These are phyloP conservation scores for Nymphalis c-album DNA, from an alignment of 2,888 invertebrate species.

Conservation along the genomic window DNA sequence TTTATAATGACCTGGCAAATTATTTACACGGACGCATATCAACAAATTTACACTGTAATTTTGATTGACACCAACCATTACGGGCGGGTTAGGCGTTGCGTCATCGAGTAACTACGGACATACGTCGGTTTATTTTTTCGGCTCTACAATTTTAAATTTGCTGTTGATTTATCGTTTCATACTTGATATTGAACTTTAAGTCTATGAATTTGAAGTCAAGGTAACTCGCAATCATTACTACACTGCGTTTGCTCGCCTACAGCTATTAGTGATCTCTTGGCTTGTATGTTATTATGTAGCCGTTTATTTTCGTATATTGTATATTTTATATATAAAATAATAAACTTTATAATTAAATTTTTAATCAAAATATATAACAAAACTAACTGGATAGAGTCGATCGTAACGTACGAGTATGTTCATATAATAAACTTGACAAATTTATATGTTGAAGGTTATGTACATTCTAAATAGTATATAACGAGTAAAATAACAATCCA, in stretches of 20 bases:
- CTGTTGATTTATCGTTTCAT: conserved; percentile 35
- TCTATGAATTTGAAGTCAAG: conserved; percentile 23
- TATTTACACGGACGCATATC: conserved; percentile 52
- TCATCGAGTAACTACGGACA: conserved; percentile 71
- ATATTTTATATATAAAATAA: conserved; percentile 9
- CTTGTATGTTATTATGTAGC: conserved; percentile 33
- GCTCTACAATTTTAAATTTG: conserved; percentile 39
- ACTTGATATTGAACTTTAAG: conserved; percentile 40
- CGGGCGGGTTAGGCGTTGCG: conserved; percentile 75
- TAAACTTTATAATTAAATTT: conserved; percentile 3
- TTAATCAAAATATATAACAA: not conserved
- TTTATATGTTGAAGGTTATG: conserved; percentile 19
- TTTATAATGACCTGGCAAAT: conserved; percentile 49
- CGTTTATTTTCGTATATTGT: conserved; percentile 32
- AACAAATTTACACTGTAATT: conserved; percentile 75
- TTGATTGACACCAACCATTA: conserved; percentile 81
- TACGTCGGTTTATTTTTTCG: conserved; percentile 44
- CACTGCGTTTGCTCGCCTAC: conserved; percentile 38
- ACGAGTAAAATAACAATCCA: conserved; percentile 50
- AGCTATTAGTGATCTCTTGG: conserved; percentile 44
- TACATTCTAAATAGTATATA: conserved; percentile 37
- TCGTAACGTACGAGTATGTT: not conserved
- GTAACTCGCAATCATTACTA: conserved; percentile 14
- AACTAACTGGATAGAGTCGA: too few species aligned
- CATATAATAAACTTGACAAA: not conserved